Evolutionary conservation across 2,797 vertebrate genomes (phyloP).

Genomic region (Antrozous pallidus): DNA sequence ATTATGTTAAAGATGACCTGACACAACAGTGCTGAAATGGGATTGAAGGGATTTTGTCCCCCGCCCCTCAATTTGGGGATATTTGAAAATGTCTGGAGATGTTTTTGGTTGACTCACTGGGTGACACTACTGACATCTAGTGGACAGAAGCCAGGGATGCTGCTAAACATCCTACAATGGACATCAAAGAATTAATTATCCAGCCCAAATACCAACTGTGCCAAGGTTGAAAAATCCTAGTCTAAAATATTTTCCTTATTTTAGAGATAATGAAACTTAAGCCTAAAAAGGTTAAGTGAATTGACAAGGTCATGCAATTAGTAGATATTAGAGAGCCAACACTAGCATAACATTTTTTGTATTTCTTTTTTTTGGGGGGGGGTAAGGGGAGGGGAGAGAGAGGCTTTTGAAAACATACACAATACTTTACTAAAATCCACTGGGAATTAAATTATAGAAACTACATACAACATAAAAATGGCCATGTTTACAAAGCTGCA

Average conservation of each 20-base stretch:
- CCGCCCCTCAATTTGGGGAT: not conserved
- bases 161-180: not conserved
- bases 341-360: not conserved
- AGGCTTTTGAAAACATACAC: not conserved
- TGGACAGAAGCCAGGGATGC: not conserved
- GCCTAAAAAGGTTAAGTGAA: not conserved
- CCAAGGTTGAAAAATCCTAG: not conserved
- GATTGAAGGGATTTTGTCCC: not conserved
- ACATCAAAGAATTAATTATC: not conserved
- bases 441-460: slow-evolving; percentile 42
- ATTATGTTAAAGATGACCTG: not conserved
- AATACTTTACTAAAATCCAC: slow-evolving; percentile 58
- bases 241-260: not conserved
- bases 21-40: not conserved
- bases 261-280: not conserved
- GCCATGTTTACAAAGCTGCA: not conserved
- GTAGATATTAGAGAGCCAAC: not conserved
- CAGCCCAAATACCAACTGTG: not conserved
- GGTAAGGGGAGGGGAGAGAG: no score
- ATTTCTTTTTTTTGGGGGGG: not conserved
- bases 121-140: not conserved
- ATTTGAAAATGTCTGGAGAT: not conserved
- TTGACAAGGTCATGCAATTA: not conserved
- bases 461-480: not conserved
- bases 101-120: not conserved